Evolutionary conservation across 2,113 vertebrate genomes (phyloP).

Genomic region (Hippopotamus amphibius): DNA sequence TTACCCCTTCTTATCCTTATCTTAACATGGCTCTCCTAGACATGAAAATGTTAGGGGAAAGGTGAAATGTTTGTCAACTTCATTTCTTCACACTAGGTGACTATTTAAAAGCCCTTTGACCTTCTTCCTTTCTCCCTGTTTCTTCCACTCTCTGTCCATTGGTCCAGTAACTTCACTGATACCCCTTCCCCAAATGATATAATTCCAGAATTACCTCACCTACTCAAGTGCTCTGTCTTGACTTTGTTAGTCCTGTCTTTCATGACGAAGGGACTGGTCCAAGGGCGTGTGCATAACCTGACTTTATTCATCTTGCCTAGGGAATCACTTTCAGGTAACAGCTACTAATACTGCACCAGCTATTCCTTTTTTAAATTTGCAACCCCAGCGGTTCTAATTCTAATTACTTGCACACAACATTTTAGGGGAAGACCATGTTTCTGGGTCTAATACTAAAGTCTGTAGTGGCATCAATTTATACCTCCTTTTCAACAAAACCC

Average conservation of each 20-base stretch:
- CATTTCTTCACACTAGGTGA: not conserved
- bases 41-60: not conserved
- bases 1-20: not conserved
- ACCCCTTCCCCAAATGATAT: too few species aligned
- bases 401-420: not conserved
- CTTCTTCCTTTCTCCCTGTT: not conserved
- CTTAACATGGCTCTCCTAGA: not conserved
- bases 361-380: not conserved
- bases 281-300: not conserved
- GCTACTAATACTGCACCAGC: not conserved
- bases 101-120: not conserved
- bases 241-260: not conserved
- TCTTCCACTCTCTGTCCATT: not conserved
- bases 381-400: not conserved
- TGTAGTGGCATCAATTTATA: not conserved
- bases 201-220: not conserved
- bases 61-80: not conserved
- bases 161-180: fast-evolving
- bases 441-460: not conserved
- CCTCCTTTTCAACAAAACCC: not conserved
- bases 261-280: not conserved
- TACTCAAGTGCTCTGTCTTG: not conserved
- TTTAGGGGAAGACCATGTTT: not conserved
- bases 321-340: not conserved
- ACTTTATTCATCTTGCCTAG: not conserved